Evolutionary conservation across 2,888 invertebrate genomes (phyloP).

Genomic region (Aleiodes testaceus): DNA sequence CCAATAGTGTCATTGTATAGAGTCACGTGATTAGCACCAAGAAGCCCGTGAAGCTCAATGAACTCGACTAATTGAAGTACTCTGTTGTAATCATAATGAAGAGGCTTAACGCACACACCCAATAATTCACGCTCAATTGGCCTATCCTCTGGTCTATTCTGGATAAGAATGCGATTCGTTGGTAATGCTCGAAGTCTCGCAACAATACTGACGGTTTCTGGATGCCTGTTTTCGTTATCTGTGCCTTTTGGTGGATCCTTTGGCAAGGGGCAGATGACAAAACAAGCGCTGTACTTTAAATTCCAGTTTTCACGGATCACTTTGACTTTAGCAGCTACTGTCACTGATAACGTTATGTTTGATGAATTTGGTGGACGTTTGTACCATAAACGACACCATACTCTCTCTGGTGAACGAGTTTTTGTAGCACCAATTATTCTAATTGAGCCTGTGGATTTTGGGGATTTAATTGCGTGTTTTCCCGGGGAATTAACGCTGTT

Average conservation of each 20-base stretch:
- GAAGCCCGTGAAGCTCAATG: constrained; percentile 87
- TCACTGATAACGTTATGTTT: constrained; percentile 74
- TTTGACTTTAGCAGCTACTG: constrained; percentile 85
- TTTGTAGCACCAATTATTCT: constrained; percentile 91
- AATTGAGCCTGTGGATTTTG: constrained; percentile 76
- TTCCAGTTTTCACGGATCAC: constrained; percentile 96
- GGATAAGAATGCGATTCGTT: constrained; percentile 79
- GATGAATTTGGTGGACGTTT: constrained; percentile 60
- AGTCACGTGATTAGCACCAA: constrained; percentile 91
- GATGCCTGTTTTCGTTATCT: constrained; percentile 77
- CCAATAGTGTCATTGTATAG: constrained; percentile 94
- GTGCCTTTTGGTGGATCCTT: constrained; percentile 73
- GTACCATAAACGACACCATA: constrained; percentile 88
- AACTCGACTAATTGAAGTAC: constrained; percentile 89
- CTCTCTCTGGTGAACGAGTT: constrained; percentile 87
- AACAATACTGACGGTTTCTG: constrained; percentile 82
- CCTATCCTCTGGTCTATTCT: constrained; percentile 75
- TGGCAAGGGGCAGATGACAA: constrained; percentile 86
- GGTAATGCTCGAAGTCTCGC: constrained; percentile 77
- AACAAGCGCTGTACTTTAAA: constrained; percentile 92
- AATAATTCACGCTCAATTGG: constrained; percentile 76
- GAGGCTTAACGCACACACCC: constrained; percentile 91
- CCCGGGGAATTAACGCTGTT: constrained; percentile 54
- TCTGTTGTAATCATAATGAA: constrained; percentile 91
- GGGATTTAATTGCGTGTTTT: constrained; percentile 26